A percentile compares a stretch with the other conserved stretches of the same genome.
phyloP scores from a whole-genome alignment of 2,888 invertebrate genomes.

The Lepidonotus clava region DNA sequence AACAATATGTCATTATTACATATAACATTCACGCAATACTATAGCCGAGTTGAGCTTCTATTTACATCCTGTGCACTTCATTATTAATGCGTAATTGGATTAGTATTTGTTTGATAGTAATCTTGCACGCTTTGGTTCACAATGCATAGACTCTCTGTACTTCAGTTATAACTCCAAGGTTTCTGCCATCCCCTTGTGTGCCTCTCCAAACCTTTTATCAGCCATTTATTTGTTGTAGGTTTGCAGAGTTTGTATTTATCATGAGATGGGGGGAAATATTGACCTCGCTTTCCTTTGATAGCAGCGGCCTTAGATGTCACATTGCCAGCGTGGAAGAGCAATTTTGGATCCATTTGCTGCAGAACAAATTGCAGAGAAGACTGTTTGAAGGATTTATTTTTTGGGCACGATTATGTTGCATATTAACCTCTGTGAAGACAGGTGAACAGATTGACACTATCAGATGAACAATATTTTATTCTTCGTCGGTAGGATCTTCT shows the following conservation, averaged over 20 bases:
- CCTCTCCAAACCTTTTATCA: neutral
- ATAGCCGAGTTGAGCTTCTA: too few relatives aligned
- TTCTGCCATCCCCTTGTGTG: too few relatives aligned
- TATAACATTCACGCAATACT: too few relatives aligned
- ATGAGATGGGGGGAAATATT: neutral
- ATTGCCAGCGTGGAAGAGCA: neutral
- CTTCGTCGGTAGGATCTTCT: neutral
- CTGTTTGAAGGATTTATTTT: neutral
- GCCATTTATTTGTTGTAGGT: conserved; percentile 9
- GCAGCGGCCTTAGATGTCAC: neutral
- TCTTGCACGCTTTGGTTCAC: too few relatives aligned
- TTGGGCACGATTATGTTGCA: conserved; percentile 17
- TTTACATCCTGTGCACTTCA: too few relatives aligned
- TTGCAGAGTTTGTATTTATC: conserved; percentile 28
- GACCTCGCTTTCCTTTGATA: conserved; percentile 31
- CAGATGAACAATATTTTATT: conserved; percentile 11
- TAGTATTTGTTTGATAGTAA: too few relatives aligned
- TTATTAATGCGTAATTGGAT: too few relatives aligned
- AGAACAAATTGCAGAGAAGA: neutral
- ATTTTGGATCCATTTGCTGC: neutral
- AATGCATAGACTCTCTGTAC: too few relatives aligned
- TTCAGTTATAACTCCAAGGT: too few relatives aligned
- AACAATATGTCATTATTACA: too few relatives aligned
- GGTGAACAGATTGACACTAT: neutral
- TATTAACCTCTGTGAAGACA: conserved; percentile 19